A percentile compares a stretch with the other conserved stretches of the same genome.
These are phyloP conservation scores for Subacronicta megacephala DNA, from an alignment of 2,888 invertebrate genomes.

Conservation along the genomic window DNA sequence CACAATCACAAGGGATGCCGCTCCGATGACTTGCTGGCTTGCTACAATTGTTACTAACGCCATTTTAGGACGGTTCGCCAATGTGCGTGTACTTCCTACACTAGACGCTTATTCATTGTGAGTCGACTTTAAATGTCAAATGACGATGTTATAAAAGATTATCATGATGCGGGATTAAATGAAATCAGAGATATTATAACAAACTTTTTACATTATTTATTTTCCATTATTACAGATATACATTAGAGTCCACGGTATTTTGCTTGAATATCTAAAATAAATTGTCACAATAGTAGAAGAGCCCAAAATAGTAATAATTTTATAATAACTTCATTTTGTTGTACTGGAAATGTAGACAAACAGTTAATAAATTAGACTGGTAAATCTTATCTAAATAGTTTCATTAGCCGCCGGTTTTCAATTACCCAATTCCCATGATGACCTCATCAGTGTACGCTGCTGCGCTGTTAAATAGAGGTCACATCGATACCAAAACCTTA, in stretches of 20 bases:
- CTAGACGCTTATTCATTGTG: constrained; percentile 20
- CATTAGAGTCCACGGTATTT: too few relatives aligned
- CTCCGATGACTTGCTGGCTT: constrained; percentile 55
- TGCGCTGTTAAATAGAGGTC: neutral
- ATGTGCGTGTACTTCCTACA: constrained; percentile 38
- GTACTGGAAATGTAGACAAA: too few relatives aligned
- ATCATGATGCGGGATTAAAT: neutral
- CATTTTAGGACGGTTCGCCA: constrained; percentile 27
- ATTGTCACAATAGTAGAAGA: too few relatives aligned
- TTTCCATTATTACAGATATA: too few relatives aligned
- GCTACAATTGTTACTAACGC: constrained; percentile 30
- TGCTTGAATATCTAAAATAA: too few relatives aligned
- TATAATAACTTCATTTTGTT: too few relatives aligned
- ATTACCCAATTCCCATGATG: too few relatives aligned
- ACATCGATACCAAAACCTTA: neutral
- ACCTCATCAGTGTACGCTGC: too few relatives aligned
- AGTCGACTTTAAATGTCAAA: constrained; percentile 3
- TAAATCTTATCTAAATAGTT: too few relatives aligned
- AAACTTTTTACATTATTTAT: neutral
- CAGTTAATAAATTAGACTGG: too few relatives aligned
- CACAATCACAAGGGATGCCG: constrained; percentile 65
- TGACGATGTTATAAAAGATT: constrained; percentile 3
- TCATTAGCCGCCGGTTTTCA: too few relatives aligned
- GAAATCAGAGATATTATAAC: neutral
- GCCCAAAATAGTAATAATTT: too few relatives aligned